These are phyloP conservation scores for Hypomecis punctinalis DNA, from an alignment of 2,888 invertebrate genomes.

Conservation along the genomic window DNA sequence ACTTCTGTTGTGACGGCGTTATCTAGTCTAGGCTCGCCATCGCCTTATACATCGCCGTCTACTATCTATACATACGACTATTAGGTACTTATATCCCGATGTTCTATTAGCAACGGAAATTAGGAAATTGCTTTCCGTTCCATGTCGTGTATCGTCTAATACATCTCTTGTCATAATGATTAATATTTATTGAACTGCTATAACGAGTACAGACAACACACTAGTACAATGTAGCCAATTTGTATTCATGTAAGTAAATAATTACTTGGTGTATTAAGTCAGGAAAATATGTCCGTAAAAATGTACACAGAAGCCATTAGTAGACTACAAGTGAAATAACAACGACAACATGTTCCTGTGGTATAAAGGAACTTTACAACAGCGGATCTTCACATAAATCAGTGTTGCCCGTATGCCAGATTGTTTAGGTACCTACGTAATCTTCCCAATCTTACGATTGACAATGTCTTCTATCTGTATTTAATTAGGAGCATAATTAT, in stretches of 20 bases:
- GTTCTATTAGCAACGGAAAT: conserved; percentile 12
- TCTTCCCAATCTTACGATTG: no score
- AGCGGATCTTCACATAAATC: conserved; percentile 10
- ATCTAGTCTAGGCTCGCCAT: not conserved
- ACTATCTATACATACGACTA: not conserved
- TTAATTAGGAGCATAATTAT: no score
- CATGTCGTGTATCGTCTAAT: conserved; percentile 3
- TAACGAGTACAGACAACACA: conserved; percentile 11
- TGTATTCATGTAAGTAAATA: conserved; percentile 9
- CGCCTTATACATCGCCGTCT: not conserved
- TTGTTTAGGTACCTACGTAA: no score
- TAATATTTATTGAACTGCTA: conserved; percentile 6
- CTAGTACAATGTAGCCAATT: conserved; percentile 19
- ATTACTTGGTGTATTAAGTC: conserved; percentile 3
- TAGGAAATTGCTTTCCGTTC: conserved; percentile 13
- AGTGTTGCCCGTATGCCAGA: not conserved
- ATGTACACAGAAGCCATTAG: conserved; percentile 13
- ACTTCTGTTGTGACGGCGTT: conserved; percentile 62
- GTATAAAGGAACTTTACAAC: conserved; percentile 4
- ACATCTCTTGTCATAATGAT: not conserved
- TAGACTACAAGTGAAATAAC: conserved; percentile 19
- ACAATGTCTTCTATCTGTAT: no score
- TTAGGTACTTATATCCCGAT: not conserved
- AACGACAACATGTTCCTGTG: conserved; percentile 14
- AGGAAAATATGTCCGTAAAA: conserved; percentile 15